Percentiles rank a stretch among this genome's conserved stretches.
Evolutionary conservation across 2,113 vertebrate species (phyloP).

Genomic region (Ammodramus savannarum): DNA sequence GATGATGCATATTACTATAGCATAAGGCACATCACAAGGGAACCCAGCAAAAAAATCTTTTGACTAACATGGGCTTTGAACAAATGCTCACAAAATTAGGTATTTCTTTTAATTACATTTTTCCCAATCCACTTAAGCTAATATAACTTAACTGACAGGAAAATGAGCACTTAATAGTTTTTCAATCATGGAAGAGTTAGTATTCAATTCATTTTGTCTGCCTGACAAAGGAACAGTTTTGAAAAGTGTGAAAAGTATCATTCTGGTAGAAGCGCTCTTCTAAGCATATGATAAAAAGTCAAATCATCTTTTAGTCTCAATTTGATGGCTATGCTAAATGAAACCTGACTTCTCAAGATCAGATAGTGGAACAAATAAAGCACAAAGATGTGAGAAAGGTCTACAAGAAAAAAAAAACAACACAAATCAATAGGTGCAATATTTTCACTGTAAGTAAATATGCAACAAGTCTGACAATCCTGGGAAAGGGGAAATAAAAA

Average conservation of each 20-base stretch:
- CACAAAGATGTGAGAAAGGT: neutral
- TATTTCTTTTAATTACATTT: neutral
- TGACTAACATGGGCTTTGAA: neutral
- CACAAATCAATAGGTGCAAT: neutral
- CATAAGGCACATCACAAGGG: neutral
- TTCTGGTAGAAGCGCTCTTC: neutral
- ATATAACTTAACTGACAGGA: neutral
- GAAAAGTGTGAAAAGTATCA: neutral
- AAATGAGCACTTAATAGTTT: neutral
- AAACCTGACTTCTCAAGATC: neutral
- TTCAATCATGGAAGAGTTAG: fast-evolving
- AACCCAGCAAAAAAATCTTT: neutral
- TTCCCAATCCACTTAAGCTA: neutral
- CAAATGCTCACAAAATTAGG: neutral
- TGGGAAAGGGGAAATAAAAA: fast-evolving
- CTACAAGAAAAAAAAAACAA: neutral
- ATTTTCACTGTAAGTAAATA: neutral
- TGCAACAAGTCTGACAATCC: neutral
- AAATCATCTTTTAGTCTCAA: neutral
- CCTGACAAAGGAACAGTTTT: neutral
- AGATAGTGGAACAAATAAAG: neutral
- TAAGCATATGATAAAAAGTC: neutral
- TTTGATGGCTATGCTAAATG: neutral
- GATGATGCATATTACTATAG: neutral
- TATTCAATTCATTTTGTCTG: neutral